Percentiles rank a stretch among this genome's conserved stretches.
Conservation (phyloP, 2,113 vertebrate genomes). For the Lethenteron camtschaticum region DNA sequence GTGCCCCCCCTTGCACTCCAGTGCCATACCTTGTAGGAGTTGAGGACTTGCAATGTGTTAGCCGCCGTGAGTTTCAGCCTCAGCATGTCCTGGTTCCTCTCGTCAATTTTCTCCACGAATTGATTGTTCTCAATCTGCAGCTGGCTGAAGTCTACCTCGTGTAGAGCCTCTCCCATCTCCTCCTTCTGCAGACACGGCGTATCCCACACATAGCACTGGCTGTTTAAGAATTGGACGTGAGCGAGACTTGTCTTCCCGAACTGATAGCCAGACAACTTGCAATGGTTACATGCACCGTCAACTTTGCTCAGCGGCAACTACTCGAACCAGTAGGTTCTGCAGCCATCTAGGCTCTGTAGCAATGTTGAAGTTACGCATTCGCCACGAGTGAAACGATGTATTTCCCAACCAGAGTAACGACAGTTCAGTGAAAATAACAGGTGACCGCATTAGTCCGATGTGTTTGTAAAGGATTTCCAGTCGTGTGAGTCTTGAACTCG, state of each 20-base stretch:
- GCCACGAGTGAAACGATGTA: too few relatives aligned
- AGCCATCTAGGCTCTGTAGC: background rate
- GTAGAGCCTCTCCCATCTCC: constrained; percentile 22
- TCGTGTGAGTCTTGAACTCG: too few relatives aligned
- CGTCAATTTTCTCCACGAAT: constrained; percentile 22
- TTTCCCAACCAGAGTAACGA: too few relatives aligned
- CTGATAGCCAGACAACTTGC: background rate
- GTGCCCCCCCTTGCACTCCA: too few relatives aligned
- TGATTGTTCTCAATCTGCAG: constrained; percentile 31
- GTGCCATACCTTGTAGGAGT: constrained; percentile 23
- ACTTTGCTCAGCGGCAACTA: background rate
- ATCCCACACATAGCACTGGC: background rate
- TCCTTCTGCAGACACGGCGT: constrained; percentile 23
- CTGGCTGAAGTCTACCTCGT: constrained; percentile 26
- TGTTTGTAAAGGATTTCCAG: too few relatives aligned
- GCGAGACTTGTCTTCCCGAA: background rate
- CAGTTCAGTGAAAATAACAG: too few relatives aligned
- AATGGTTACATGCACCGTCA: background rate
- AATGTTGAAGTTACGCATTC: background rate
- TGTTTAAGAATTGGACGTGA: background rate
- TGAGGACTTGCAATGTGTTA: constrained; percentile 22
- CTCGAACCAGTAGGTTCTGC: background rate
- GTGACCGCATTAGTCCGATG: too few relatives aligned
- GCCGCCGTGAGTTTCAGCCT: constrained; percentile 24
- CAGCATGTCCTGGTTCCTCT: constrained; percentile 25